Percentiles rank a stretch among this genome's conserved stretches.
Evolutionary conservation across 2,888 invertebrate genomes (phyloP).

Genomic region (Microctonus brassicae): DNA sequence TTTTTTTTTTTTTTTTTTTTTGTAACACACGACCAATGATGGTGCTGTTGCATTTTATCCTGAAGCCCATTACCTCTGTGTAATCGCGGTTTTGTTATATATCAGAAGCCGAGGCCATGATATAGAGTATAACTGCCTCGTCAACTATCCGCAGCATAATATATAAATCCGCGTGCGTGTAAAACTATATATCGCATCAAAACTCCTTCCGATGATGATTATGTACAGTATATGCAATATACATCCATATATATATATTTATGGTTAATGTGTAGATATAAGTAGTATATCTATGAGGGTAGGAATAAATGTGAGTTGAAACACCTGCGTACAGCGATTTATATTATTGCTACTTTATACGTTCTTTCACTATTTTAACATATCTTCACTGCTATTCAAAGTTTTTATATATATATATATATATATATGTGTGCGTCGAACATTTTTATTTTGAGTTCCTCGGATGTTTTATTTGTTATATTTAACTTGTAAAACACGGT

Average conservation of each 20-base stretch:
- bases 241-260: too few species aligned
- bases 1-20: background rate
- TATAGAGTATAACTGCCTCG: slow-evolving; percentile 29
- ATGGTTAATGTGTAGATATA: too few species aligned
- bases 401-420: background rate
- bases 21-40: background rate
- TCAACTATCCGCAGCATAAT: background rate
- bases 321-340: background rate
- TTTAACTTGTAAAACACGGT: too few species aligned
- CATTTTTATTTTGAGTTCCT: too few species aligned
- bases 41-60: background rate
- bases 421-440: too few species aligned
- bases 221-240: too few species aligned
- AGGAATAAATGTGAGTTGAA: background rate
- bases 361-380: background rate
- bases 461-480: too few species aligned
- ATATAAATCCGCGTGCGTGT: background rate
- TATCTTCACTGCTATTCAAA: background rate
- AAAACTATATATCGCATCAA: background rate
- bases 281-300: background rate
- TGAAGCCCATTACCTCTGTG: slow-evolving; percentile 1
- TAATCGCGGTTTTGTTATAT: slow-evolving; percentile 42
- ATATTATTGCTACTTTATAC: background rate
- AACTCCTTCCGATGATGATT: background rate
- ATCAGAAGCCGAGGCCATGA: slow-evolving; percentile 15